Percentiles rank a stretch among this genome's conserved stretches.
These are phyloP conservation scores for Incurvaria masculella DNA, from an alignment of 2,888 invertebrate species.

Conservation along the genomic window DNA sequence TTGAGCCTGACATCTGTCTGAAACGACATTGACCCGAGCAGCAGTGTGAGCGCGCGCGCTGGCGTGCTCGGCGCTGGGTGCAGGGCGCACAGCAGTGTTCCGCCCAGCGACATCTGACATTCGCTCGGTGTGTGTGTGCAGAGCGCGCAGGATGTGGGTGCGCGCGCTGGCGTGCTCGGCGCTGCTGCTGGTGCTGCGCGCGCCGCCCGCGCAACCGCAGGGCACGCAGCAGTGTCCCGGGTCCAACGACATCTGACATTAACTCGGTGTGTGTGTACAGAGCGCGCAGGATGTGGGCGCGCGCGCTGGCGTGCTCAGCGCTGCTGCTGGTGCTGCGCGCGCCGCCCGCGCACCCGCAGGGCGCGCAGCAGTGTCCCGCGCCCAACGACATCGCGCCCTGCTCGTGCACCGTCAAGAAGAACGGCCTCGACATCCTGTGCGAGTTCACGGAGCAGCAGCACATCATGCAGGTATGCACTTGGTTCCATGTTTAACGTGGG, in stretches of 20 bases:
- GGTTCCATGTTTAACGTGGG: too few species aligned
- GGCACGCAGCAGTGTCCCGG: slow-evolving; percentile 72
- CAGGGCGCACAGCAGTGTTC: slow-evolving; percentile 71
- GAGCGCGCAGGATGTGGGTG: slow-evolving; percentile 46
- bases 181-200: slow-evolving; percentile 53
- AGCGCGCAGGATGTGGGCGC: slow-evolving; percentile 46
- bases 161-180: slow-evolving; percentile 50
- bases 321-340: slow-evolving; percentile 54
- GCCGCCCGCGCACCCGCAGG: slow-evolving; percentile 43
- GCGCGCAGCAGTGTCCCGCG: slow-evolving; percentile 71
- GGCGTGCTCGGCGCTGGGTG: slow-evolving; percentile 45
- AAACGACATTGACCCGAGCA: too few species aligned
- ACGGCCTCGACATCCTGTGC: slow-evolving; percentile 85
- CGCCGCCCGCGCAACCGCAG: slow-evolving; percentile 44
- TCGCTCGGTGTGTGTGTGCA: slow-evolving; percentile 16
- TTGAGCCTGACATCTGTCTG: too few species aligned
- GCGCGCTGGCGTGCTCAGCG: slow-evolving; percentile 50
- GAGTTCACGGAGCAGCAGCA: slow-evolving; percentile 80
- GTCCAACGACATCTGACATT: slow-evolving; percentile 57
- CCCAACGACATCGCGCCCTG: slow-evolving; percentile 75
- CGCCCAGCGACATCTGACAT: slow-evolving; percentile 58
- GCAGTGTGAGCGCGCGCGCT: slow-evolving; percentile 47
- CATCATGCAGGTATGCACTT: slow-evolving; percentile 56
- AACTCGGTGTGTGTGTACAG: slow-evolving; percentile 20
- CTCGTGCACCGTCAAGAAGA: slow-evolving; percentile 81